Evolutionary conservation across 1,140 invertebrate genomes (phyloP).

Genomic region (Zaprionus gabonicus): DNA sequence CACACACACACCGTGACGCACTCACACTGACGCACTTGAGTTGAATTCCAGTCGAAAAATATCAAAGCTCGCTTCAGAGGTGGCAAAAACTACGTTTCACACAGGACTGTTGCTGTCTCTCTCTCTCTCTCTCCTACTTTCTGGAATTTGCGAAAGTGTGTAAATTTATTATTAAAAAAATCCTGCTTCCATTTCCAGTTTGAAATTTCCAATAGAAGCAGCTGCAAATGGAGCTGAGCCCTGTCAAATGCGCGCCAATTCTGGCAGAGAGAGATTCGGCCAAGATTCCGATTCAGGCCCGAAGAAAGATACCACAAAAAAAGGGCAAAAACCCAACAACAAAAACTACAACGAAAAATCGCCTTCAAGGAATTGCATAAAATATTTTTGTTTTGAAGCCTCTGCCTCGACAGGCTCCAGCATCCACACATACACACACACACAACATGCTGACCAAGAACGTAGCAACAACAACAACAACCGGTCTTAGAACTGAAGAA

Average conservation of each 20-base stretch:
- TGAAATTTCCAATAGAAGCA: constrained; percentile 47
- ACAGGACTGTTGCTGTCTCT: neutral
- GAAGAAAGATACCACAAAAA: constrained; percentile 41
- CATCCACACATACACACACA: constrained; percentile 32
- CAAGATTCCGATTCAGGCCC: constrained; percentile 51
- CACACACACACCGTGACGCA: constrained; percentile 6
- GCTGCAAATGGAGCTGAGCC: constrained; percentile 19
- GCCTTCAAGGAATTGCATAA: constrained; percentile 80
- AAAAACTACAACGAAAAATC: constrained; percentile 54
- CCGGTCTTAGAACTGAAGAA: constrained; percentile 73
- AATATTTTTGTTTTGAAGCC: constrained; percentile 69
- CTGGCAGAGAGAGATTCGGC: constrained; percentile 46
- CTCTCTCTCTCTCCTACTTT: neutral
- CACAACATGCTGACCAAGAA: constrained; percentile 69
- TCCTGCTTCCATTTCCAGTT: constrained; percentile 6
- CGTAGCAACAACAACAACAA: constrained; percentile 62
- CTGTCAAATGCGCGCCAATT: constrained; percentile 73
- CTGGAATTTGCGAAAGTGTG: constrained; percentile 20
- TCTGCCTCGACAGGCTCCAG: constrained; percentile 72
- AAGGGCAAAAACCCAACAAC: constrained; percentile 10
- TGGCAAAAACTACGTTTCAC: constrained; percentile 18
- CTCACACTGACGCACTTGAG: constrained; percentile 19
- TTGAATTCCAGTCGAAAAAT: constrained; percentile 62
- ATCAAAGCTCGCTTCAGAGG: constrained; percentile 8
- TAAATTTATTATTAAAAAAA: constrained; percentile 17